phyloP scores from a whole-genome alignment of 2,797 vertebrate species.

The Tinamus major region DNA sequence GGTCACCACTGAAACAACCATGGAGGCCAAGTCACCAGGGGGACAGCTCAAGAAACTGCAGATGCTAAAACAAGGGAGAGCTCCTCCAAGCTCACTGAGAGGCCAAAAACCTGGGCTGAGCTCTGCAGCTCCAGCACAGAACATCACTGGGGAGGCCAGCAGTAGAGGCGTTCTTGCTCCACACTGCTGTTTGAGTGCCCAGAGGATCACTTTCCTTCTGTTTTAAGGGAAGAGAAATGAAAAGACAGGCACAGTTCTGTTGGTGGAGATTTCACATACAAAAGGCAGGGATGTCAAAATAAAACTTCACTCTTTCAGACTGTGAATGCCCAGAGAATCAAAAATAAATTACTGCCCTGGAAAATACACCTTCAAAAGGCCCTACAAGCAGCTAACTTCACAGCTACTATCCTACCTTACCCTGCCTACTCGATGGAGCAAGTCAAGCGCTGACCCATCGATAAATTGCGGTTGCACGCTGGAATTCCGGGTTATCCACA shows the following conservation, averaged over 20 bases:
- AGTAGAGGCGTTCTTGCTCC: not conserved
- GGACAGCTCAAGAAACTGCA: not conserved
- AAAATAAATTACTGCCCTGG: not conserved
- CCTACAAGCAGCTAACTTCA: not conserved
- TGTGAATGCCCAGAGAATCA: rapidly evolving
- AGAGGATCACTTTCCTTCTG: not conserved
- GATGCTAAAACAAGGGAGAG: rapidly evolving
- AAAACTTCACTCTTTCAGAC: not conserved
- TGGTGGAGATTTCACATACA: not conserved
- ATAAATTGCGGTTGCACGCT: not conserved
- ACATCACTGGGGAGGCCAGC: rapidly evolving
- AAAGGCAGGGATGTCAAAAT: not conserved
- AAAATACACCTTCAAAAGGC: not conserved
- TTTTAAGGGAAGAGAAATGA: not conserved
- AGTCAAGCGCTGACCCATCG: rapidly evolving
- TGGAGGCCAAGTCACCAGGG: not conserved
- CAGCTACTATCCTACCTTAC: not conserved
- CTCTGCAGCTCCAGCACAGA: not conserved
- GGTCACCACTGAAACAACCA: not conserved
- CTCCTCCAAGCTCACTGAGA: rapidly evolving
- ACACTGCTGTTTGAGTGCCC: not conserved
- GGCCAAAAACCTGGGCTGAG: not conserved
- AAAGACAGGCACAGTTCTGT: not conserved
- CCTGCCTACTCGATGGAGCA: not conserved
- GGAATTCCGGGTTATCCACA: not conserved